Evolutionary conservation across 1,140 invertebrate genomes (phyloP).

Genomic region (Proctacanthus coquilletti): DNA sequence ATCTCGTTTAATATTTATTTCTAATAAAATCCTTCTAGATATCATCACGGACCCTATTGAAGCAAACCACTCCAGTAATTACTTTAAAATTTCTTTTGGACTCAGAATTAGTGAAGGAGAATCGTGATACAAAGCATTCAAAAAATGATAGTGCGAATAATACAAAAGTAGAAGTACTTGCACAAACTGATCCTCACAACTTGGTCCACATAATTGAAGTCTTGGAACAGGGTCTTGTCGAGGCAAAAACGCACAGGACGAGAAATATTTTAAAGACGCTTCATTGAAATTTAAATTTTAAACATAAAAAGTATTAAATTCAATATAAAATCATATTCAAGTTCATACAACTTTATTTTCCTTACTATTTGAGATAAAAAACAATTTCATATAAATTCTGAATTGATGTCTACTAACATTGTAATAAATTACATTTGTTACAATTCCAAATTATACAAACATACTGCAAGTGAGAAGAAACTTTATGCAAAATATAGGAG

Average conservation of each 20-base stretch:
- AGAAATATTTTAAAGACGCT: not conserved
- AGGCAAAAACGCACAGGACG: conserved; percentile 1
- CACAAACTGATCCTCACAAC: not conserved
- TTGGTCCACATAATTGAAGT: conserved; percentile 1
- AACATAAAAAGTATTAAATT: too few species aligned
- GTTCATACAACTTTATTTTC: too few species aligned
- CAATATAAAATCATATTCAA: too few species aligned
- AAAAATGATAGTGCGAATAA: not conserved
- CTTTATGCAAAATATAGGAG: too few species aligned
- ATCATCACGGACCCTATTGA: not conserved
- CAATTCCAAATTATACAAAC: too few species aligned
- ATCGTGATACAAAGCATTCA: not conserved
- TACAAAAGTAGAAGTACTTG: not conserved
- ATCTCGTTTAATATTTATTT: not conserved
- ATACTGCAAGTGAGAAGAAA: too few species aligned
- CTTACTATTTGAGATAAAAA: too few species aligned
- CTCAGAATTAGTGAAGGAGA: not conserved
- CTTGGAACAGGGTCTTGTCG: not conserved
- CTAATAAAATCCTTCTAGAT: not conserved
- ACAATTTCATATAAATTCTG: too few species aligned
- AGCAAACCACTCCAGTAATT: conserved; percentile 1
- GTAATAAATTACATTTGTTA: too few species aligned
- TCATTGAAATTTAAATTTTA: too few species aligned
- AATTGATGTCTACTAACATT: too few species aligned
- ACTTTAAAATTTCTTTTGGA: not conserved